These are phyloP conservation scores for Erithacus rubecula DNA, from an alignment of 2,797 vertebrate genomes.

Conservation along the genomic window DNA sequence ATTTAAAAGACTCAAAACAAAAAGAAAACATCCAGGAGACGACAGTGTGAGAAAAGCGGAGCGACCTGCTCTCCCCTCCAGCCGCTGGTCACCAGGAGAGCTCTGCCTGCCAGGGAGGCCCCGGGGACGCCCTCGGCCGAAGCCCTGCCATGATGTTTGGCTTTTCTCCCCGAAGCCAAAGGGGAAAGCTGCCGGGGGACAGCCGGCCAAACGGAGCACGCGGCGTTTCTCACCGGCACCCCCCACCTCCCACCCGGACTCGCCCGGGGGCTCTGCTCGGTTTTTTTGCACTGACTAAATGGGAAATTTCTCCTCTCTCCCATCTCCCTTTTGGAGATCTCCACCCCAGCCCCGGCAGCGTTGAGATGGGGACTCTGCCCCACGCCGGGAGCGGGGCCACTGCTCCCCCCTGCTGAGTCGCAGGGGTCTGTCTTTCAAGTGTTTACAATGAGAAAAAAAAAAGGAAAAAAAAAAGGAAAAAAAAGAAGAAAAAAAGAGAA, in stretches of 20 bases:
- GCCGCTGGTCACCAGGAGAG: slow-evolving; percentile 59
- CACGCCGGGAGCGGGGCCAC: slow-evolving; percentile 59
- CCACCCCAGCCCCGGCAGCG: slow-evolving; percentile 12
- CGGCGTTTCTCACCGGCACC: slow-evolving; percentile 44
- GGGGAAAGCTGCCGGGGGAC: slow-evolving; percentile 43
- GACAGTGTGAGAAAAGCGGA: slow-evolving; percentile 63
- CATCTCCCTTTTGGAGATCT: slow-evolving; percentile 69
- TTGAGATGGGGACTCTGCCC: slow-evolving; percentile 47
- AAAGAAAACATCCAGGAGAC: slow-evolving; percentile 55
- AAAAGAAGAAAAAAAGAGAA: neutral
- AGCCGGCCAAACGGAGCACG: slow-evolving; percentile 47
- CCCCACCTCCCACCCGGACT: slow-evolving; percentile 33
- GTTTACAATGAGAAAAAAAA: slow-evolving; percentile 62
- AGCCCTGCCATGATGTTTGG: slow-evolving; percentile 54
- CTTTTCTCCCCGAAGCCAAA: slow-evolving; percentile 25
- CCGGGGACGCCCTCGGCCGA: neutral
- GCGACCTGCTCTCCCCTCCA: slow-evolving; percentile 49
- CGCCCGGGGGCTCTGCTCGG: slow-evolving; percentile 34
- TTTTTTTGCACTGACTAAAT: slow-evolving; percentile 72
- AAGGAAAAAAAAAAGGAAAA: neutral
- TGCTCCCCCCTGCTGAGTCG: slow-evolving; percentile 64
- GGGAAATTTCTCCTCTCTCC: slow-evolving; percentile 52
- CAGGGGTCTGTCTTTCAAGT: slow-evolving; percentile 75
- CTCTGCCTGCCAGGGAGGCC: slow-evolving; percentile 18
- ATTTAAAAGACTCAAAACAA: slow-evolving; percentile 34